Evolutionary conservation across 2,888 invertebrate genomes (phyloP).

Genomic region (Osmoderma eremita): DNA sequence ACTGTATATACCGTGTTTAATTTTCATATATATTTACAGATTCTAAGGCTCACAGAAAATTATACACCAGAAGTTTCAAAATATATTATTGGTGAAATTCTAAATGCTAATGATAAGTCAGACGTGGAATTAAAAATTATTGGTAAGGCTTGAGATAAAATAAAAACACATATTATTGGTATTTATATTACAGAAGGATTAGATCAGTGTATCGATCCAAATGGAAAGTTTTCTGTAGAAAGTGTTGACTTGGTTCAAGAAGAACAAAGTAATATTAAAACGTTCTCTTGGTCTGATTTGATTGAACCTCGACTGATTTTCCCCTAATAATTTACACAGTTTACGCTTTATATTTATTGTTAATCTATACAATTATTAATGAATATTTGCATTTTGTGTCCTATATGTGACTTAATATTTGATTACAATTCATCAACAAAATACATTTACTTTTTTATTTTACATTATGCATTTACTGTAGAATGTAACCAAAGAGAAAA

Average conservation of each 20-base stretch:
- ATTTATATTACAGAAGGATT: conserved; percentile 55
- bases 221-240: conserved; percentile 56
- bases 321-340: conserved; percentile 34
- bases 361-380: too few species aligned
- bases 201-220: conserved; percentile 56
- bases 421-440: too few species aligned
- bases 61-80: conserved; percentile 62
- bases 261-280: conserved; percentile 13
- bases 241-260: conserved; percentile 52
- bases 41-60: conserved; percentile 58
- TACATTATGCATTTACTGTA: too few species aligned
- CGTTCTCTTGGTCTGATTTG: conserved; percentile 39
- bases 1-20: conserved; percentile 1
- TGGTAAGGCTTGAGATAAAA: conserved; percentile 42
- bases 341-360: conserved; percentile 12
- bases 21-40: conserved; percentile 53
- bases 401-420: too few species aligned
- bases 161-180: conserved; percentile 2
- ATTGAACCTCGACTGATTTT: conserved; percentile 43
- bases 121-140: conserved; percentile 52
- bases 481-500: background rate
- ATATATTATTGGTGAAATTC: conserved; percentile 57
- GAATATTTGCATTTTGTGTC: too few species aligned
- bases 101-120: conserved; percentile 45
- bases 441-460: too few species aligned